phyloP scores from a whole-genome alignment of 2,888 invertebrate species.

The Conus canariensis region DNA sequence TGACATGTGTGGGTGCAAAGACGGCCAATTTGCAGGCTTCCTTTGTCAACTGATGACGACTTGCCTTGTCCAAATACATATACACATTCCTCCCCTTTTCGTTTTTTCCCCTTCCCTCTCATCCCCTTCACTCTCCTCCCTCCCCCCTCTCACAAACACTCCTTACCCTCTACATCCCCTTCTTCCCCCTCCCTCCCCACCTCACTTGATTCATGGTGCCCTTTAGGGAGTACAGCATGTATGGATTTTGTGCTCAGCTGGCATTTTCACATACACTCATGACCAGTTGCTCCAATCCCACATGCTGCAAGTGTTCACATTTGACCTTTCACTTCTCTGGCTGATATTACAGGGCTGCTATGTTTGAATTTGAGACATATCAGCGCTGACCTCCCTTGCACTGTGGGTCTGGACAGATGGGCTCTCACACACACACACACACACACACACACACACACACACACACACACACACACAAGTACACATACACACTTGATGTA shows the following conservation, averaged over 20 bases:
- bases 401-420: neutral
- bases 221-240: conserved; percentile 4
- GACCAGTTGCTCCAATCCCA: neutral
- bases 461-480: neutral
- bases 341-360: neutral
- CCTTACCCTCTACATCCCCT: neutral
- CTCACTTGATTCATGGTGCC: neutral
- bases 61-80: neutral
- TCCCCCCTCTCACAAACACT: too few relatives aligned
- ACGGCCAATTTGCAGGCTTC: neutral
- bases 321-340: neutral
- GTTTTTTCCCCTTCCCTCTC: neutral
- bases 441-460: too few relatives aligned
- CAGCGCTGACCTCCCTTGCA: neutral
- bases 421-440: too few relatives aligned
- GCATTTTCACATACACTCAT: neutral
- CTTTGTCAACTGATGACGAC: neutral
- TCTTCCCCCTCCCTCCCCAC: neutral
- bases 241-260: neutral
- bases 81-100: too few relatives aligned
- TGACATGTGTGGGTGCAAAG: neutral
- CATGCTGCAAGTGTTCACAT: neutral
- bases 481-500: neutral
- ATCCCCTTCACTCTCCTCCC: neutral
- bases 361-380: neutral